Conservation (phyloP, 2,888 invertebrate genomes). For the Sarcophaga variegata region DNA sequence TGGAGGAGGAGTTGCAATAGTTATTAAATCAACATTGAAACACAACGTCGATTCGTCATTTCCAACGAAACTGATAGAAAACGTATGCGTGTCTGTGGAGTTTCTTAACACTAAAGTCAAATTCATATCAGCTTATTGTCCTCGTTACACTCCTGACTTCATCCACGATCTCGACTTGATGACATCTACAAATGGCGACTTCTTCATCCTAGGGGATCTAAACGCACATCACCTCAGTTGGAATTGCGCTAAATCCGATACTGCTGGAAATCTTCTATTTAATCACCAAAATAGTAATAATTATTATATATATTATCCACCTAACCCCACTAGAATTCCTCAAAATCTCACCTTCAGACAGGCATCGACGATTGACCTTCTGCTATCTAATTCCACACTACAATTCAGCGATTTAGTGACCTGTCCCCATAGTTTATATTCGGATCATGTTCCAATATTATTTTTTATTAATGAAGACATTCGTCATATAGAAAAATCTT, state of each 20-base stretch:
- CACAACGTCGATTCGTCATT: neutral
- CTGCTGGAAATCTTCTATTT: neutral
- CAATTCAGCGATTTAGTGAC: neutral
- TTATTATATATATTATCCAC: slow-evolving; percentile 7
- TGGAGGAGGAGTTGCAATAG: slow-evolving; percentile 1
- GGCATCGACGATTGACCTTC: neutral
- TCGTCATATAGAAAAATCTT: neutral
- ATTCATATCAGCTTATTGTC: slow-evolving; percentile 4
- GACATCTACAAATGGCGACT: neutral
- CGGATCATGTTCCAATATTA: neutral
- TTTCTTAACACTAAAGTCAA: neutral
- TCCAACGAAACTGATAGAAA: neutral
- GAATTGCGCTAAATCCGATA: neutral
- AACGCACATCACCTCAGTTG: neutral
- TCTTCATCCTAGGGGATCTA: neutral
- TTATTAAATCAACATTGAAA: neutral
- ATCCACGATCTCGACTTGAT: neutral
- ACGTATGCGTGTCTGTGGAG: neutral
- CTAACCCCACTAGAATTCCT: slow-evolving; percentile 6
- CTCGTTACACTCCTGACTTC: neutral
- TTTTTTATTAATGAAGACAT: neutral
- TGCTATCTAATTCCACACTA: neutral
- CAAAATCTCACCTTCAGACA: neutral
- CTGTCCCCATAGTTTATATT: neutral
- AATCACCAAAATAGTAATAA: neutral